These are phyloP conservation scores for Lycaena phlaeas DNA, from an alignment of 2,888 invertebrate species.

Conservation along the genomic window DNA sequence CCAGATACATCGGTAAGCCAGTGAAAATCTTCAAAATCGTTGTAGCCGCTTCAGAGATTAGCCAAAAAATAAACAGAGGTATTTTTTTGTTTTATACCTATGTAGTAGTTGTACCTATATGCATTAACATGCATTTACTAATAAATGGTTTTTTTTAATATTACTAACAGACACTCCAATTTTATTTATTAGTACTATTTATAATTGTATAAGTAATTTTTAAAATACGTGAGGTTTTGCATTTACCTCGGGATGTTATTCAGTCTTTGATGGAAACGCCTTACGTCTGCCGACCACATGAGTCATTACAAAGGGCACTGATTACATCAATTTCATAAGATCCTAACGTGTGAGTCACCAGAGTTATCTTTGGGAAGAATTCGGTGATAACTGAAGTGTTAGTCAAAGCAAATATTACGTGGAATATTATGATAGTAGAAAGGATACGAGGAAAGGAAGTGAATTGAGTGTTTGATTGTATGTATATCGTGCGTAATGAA, in stretches of 20 bases:
- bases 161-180: too few relatives aligned
- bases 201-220: too few relatives aligned
- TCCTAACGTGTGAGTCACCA: constrained; percentile 1
- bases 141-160: too few relatives aligned
- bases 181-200: too few relatives aligned
- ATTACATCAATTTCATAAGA: constrained; percentile 38
- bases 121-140: too few relatives aligned
- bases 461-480: not conserved
- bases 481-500: not conserved
- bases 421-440: not conserved
- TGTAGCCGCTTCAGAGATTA: too few relatives aligned
- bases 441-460: not conserved
- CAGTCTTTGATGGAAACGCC: constrained; percentile 18
- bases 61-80: too few relatives aligned
- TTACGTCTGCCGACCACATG: constrained; percentile 21
- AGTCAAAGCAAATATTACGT: constrained; percentile 7
- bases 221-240: not conserved
- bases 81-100: too few relatives aligned
- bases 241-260: not conserved
- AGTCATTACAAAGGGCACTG: constrained; percentile 27
- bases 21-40: too few relatives aligned
- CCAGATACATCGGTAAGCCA: too few relatives aligned
- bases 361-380: not conserved
- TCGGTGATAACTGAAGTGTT: constrained; percentile 5
- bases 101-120: too few relatives aligned